Base-by-base conservation (phyloP, 2,888 invertebrate species). In the Nysson spinosus region DNA sequence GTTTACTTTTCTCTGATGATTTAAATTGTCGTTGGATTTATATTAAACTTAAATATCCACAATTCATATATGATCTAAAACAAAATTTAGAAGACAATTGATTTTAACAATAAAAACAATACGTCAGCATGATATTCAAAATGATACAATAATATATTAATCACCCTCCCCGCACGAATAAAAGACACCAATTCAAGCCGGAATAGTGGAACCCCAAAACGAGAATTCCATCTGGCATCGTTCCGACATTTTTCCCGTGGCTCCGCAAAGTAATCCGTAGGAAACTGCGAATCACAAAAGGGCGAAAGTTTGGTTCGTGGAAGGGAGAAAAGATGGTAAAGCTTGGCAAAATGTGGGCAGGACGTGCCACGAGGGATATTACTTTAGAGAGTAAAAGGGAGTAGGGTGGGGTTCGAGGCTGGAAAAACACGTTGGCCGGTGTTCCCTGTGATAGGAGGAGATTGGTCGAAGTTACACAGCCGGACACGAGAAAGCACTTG, bases 401-500 rank as follows among this genome's bases (percentile, higher is more conserved):
- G 40, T 12, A 42, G 30, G 19, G 39, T 39, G 30, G 47, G 32
- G n/a, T 4, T n/a, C 16, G 3, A 34, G 54, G 35, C 37, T 46
- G 49, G 52, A 55, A 56, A 51, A 74, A 50, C 52, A 63, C 66
- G 64, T 52, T 43, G 56, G 63, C 51, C 46, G 57, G 66, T 50
- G 67, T 43, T 32, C 46, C 56, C 19, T 39, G 64, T 64, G 60
- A 69, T 49, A 35, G 67, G 57, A 71, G 64, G 79, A 82, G 83
- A 81, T 79, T 80, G 82, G 80, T 69, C 75, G 78, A 74, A 64
- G 62, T 69, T 51, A 67, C 69, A 72, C 77, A 75, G 76, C 75
- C 70, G 80, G 80, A 85, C 85, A 85, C 73, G 85, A 81, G 83
- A 85, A 85, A 85, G 86, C 86, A 86, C 80, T 85, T 74, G 79